These are phyloP conservation scores for Dipus sagitta DNA, from an alignment of 2,797 vertebrate genomes.

Conservation along the genomic window DNA sequence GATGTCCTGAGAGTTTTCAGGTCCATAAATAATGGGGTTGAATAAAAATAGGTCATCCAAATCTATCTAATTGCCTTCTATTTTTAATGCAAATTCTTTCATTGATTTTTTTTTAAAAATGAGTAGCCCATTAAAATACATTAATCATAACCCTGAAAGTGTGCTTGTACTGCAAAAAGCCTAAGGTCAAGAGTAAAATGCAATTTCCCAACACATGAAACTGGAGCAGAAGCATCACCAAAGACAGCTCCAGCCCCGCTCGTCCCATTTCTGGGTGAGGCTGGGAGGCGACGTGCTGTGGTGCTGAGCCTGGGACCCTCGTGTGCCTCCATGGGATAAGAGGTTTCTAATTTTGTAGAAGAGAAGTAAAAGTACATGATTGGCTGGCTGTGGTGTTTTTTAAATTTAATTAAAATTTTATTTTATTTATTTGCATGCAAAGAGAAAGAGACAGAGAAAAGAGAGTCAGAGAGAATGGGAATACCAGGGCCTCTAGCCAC, in stretches of 20 bases:
- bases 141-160: conserved; percentile 77
- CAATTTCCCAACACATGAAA: conserved; percentile 72
- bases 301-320: rapidly evolving
- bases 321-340: not conserved
- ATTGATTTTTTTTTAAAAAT: conserved; percentile 81
- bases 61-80: conserved; percentile 80
- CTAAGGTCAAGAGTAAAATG: conserved; percentile 71
- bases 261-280: conserved; percentile 62
- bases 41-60: conserved; percentile 82
- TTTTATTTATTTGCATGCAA: too few relatives aligned
- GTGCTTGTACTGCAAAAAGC: conserved; percentile 51
- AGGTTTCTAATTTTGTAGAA: not conserved
- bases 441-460: too few relatives aligned
- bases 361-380: not conserved
- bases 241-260: not conserved
- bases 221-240: not conserved
- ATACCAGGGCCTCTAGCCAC: too few relatives aligned
- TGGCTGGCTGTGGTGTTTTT: not conserved
- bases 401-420: too few relatives aligned
- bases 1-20: conserved; percentile 55
- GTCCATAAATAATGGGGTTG: conserved; percentile 72
- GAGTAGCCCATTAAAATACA: conserved; percentile 80
- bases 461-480: too few relatives aligned
- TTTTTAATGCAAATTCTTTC: conserved; percentile 79
- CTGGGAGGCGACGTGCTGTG: not conserved